These are phyloP conservation scores for Ostrea edulis DNA, from an alignment of 1,140 invertebrate species.

Conservation along the genomic window DNA sequence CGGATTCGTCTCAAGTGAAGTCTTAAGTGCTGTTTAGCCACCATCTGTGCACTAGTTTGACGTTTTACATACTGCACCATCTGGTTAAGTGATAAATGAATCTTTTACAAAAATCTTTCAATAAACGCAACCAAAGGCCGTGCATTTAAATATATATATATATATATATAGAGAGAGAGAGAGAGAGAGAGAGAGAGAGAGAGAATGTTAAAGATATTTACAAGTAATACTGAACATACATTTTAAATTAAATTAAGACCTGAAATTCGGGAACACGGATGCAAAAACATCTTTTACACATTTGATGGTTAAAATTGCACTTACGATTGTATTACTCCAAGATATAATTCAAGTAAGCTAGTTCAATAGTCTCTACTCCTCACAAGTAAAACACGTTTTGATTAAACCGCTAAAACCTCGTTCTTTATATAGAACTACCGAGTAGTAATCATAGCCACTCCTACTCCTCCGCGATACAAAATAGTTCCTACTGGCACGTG, in stretches of 20 bases:
- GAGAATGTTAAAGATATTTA: no score
- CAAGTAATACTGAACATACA: no score
- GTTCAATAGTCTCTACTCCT: background rate
- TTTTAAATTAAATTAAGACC: no score
- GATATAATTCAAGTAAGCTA: background rate
- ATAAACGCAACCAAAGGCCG: background rate
- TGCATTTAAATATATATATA: background rate
- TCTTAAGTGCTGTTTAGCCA: constrained; percentile 63
- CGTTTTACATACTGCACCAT: constrained; percentile 53
- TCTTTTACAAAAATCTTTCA: background rate
- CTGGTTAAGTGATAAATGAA: constrained; percentile 49
- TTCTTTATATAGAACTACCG: background rate
- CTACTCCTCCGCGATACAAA: constrained; percentile 29
- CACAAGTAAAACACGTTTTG: background rate
- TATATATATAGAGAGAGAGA: no score
- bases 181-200: no score
- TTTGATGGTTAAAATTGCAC: background rate
- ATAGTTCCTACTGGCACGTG: background rate
- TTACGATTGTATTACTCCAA: background rate
- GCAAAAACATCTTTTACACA: background rate
- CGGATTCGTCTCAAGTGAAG: constrained; percentile 67
- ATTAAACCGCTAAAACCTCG: constrained; percentile 15
- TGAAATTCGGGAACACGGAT: no score
- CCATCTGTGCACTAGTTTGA: constrained; percentile 59
- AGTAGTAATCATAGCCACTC: constrained; percentile 20